These are phyloP conservation scores for Himalopsyche anomala DNA, from an alignment of 2,888 invertebrate genomes.

Conservation along the genomic window DNA sequence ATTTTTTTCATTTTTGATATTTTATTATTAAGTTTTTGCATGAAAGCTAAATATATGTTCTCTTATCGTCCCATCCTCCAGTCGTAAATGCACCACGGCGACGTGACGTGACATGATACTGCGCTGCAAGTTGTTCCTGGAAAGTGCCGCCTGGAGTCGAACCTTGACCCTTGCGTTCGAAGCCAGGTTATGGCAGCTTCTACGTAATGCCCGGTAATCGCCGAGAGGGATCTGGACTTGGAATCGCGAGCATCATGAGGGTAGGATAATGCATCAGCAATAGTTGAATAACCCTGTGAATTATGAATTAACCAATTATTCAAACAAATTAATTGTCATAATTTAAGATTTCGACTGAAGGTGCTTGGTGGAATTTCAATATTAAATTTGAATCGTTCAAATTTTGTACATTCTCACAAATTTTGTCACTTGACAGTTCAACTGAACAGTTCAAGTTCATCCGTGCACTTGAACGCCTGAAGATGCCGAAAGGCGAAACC, in stretches of 20 bases:
- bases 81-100: slow-evolving; percentile 31
- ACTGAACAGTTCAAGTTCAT: no score
- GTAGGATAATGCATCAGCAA: neutral
- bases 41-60: neutral
- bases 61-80: neutral
- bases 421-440: no score
- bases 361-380: no score
- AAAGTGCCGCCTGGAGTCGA: slow-evolving; percentile 47
- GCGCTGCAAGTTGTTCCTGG: slow-evolving; percentile 43
- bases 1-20: neutral
- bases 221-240: neutral
- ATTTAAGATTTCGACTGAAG: no score
- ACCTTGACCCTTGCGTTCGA: slow-evolving; percentile 50
- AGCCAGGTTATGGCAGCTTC: slow-evolving; percentile 44
- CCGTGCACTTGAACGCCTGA: no score
- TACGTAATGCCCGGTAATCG: slow-evolving; percentile 32
- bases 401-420: no score
- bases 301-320: no score
- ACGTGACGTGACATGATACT: slow-evolving; percentile 28
- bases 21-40: neutral
- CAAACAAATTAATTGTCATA: no score
- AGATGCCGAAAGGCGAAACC: no score
- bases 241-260: neutral
- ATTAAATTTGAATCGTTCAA: no score
- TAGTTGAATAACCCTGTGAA: no score